These are phyloP conservation scores for Prionailurus bengalensis DNA, from an alignment of 2,113 vertebrate genomes.

Conservation along the genomic window DNA sequence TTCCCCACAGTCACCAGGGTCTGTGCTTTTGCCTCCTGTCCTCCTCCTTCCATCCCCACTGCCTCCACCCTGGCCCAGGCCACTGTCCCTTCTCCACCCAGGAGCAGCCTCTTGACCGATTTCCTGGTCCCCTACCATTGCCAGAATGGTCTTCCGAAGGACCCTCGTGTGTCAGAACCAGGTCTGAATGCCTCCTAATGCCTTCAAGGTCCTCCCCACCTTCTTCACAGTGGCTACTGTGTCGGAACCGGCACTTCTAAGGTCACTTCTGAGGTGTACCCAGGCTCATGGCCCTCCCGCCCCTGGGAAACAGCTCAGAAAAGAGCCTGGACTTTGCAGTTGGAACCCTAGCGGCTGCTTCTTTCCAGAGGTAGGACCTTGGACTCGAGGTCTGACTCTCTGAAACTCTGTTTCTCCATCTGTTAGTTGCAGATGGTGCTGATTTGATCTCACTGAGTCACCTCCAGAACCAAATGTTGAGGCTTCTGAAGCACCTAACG, in stretches of 20 bases:
- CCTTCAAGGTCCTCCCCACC: neutral
- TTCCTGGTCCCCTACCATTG: neutral
- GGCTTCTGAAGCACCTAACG: neutral
- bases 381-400: neutral
- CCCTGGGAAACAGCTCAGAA: neutral
- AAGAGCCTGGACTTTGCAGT: neutral
- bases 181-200: neutral
- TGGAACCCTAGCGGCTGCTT: neutral
- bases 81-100: neutral
- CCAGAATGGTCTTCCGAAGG: neutral
- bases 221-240: neutral
- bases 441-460: neutral
- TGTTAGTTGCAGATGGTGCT: neutral
- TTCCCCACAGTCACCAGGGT: neutral
- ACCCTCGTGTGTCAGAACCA: neutral
- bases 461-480: neutral
- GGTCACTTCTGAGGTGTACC: neutral
- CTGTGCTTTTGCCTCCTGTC: neutral
- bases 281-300: rapidly evolving
- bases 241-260: neutral
- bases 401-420: neutral
- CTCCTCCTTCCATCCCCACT: neutral
- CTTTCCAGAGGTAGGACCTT: neutral
- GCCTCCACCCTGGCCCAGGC: too few species aligned
- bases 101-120: neutral